Evolutionary conservation across 2,888 invertebrate genomes (phyloP), one percentile per base, ranked within the genome.

Genomic region (Steinernema scapterisci): DNA sequence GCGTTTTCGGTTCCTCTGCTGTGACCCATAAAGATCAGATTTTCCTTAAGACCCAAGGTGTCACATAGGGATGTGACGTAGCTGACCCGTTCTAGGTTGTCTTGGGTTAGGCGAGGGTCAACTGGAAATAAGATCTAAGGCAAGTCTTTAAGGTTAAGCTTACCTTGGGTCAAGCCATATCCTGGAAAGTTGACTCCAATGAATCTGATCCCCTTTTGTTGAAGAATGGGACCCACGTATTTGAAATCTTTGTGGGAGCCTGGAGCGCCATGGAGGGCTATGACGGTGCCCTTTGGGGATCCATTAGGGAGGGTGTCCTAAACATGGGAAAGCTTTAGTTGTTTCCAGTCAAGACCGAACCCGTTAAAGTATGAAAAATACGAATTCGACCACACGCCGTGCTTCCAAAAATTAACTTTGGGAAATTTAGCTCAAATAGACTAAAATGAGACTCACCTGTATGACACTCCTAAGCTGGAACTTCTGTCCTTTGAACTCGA

Each of bases 11-110:
- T 56, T 7, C 81, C 81, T 21, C 81, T 73, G 48, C 74, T 74
- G 70, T 81, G 81, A 5, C 81, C 81, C 21, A 80, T 56, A 48
- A 81, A 81, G 13, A 81, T 54, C 5, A 81, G 52, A 3, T 80
- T 75, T 21, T 72, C 46, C 3, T 52, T n/a, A 5, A 63, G 63
- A n/a, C n/a, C 25, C 31, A 63, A 38, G 1, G 23, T 16, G 13
- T 63, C 63, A 19, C 63, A 31, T 1, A 63, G 16, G 11, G 63
- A 27, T 63, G 23, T 16, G 3, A 63, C 63, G 19, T 63, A 63
- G 31, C 16, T 38, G 31, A 63, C 63, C 2, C 63, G 63, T 27
- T 63, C 63, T 27, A 63, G 23, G 63, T 63, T 63, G 31, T 63
- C 63, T 38, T 63, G 63, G 16, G 7, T 63, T 1, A 63, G 13